Evolutionary conservation across 2,888 invertebrate species (phyloP).

Genomic region (Agonopterix heracliana): DNA sequence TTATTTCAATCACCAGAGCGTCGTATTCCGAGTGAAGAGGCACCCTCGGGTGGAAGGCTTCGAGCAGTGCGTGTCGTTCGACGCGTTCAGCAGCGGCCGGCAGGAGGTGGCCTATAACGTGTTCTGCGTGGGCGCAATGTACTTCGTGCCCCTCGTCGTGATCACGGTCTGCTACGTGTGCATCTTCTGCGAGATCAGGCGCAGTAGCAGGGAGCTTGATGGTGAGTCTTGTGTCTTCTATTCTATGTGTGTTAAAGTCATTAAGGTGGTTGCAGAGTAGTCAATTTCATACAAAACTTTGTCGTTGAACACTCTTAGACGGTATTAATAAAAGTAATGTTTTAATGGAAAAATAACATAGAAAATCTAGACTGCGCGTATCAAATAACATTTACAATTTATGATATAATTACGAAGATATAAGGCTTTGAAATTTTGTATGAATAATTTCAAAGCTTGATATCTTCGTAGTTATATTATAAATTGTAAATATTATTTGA

Average conservation of each 20-base stretch:
- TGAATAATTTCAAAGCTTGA: too few relatives aligned
- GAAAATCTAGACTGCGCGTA: too few relatives aligned
- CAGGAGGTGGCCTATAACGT: conserved; percentile 84
- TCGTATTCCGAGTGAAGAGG: conserved; percentile 81
- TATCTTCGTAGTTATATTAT: too few relatives aligned
- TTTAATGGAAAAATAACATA: too few relatives aligned
- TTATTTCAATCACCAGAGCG: conserved; percentile 68
- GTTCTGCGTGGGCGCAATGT: conserved; percentile 84
- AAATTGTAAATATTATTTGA: too few relatives aligned
- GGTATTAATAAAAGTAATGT: too few relatives aligned
- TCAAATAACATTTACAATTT: too few relatives aligned
- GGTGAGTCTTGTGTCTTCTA: conserved; percentile 47
- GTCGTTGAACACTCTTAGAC: too few relatives aligned
- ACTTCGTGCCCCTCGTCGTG: conserved; percentile 83
- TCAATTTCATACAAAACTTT: too few relatives aligned
- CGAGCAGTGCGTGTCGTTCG: conserved; percentile 86
- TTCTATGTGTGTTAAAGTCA: background rate
- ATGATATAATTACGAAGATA: too few relatives aligned
- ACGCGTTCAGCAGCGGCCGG: conserved; percentile 78
- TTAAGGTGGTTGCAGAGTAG: too few relatives aligned
- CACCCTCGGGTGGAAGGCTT: conserved; percentile 81
- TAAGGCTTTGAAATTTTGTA: too few relatives aligned
- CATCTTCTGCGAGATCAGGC: conserved; percentile 84
- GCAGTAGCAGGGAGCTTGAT: conserved; percentile 76
- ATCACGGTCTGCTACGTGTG: conserved; percentile 84